Percentiles rank a stretch among this genome's conserved stretches.
Evolutionary conservation across 2,113 vertebrate genomes (phyloP).

Genomic region (Garra rufa): DNA sequence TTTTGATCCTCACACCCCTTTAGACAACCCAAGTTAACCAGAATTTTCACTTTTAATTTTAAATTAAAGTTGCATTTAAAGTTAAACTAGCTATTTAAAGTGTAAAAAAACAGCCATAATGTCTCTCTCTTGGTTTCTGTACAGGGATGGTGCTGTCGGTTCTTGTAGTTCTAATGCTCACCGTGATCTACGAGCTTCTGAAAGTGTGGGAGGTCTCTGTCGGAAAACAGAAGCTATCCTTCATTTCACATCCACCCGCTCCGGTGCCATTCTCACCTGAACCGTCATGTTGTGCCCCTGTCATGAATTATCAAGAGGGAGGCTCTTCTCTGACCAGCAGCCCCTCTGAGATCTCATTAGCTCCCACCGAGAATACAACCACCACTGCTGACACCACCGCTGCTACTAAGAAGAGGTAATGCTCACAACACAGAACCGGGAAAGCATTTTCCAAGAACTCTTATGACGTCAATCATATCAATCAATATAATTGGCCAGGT

Average conservation of each 20-base stretch:
- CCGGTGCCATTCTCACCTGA: conserved; percentile 28
- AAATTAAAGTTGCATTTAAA: not conserved
- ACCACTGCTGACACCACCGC: not conserved
- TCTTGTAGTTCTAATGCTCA: conserved; percentile 84
- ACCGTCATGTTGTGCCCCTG: conserved; percentile 40
- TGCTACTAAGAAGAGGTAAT: conserved; percentile 60
- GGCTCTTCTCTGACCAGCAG: conserved; percentile 55
- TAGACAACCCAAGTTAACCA: not conserved
- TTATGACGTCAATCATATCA: not conserved
- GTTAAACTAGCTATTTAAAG: not conserved
- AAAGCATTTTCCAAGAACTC: not conserved
- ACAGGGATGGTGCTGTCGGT: conserved; percentile 88
- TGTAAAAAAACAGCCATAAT: not conserved
- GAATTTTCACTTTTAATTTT: not conserved
- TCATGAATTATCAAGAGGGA: conserved; percentile 62
- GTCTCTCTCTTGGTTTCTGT: not conserved
- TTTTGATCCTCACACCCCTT: not conserved
- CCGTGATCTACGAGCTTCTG: conserved; percentile 85
- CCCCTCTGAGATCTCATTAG: conserved; percentile 67
- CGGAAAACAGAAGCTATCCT: conserved; percentile 54
- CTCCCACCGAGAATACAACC: conserved; percentile 34
- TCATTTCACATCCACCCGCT: conserved; percentile 34
- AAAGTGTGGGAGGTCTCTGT: conserved; percentile 86
- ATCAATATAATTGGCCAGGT: not conserved
- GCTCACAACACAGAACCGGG: not conserved